phyloP scores from a whole-genome alignment of 2,797 vertebrate species.

The Cyprinella venusta region DNA sequence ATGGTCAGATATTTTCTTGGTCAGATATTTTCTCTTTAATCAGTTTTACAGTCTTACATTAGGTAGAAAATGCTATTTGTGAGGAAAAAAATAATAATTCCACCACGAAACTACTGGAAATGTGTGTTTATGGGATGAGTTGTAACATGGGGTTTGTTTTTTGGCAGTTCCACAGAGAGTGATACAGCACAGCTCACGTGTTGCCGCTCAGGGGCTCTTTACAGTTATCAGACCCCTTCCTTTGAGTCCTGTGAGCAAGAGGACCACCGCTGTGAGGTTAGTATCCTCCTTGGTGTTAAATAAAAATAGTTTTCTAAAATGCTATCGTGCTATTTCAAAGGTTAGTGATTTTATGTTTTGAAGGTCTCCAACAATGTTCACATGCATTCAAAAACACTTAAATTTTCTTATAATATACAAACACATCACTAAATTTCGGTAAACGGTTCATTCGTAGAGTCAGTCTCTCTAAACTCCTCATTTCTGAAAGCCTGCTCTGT shows the following conservation, averaged over 20 bases:
- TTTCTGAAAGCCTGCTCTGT: not conserved
- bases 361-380: not conserved
- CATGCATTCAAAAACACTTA: not conserved
- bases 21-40: no score
- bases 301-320: not conserved
- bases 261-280: constrained; percentile 90
- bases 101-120: not conserved
- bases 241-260: constrained; percentile 89
- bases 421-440: not conserved
- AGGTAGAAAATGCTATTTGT: not conserved
- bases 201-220: constrained; percentile 91
- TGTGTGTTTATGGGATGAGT: not conserved
- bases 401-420: not conserved
- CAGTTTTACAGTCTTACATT: no score
- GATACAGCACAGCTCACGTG: constrained; percentile 92
- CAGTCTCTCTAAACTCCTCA: not conserved
- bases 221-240: constrained; percentile 92
- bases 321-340: not conserved
- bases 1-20: no score
- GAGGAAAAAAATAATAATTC: not conserved
- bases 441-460: not conserved
- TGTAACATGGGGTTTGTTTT: constrained; percentile 25
- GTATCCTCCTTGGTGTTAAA: constrained; percentile 51
- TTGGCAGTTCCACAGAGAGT: constrained; percentile 89
- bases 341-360: not conserved